phyloP scores from a whole-genome alignment of 1,140 invertebrate species.

The Rhagoletis pomonella region DNA sequence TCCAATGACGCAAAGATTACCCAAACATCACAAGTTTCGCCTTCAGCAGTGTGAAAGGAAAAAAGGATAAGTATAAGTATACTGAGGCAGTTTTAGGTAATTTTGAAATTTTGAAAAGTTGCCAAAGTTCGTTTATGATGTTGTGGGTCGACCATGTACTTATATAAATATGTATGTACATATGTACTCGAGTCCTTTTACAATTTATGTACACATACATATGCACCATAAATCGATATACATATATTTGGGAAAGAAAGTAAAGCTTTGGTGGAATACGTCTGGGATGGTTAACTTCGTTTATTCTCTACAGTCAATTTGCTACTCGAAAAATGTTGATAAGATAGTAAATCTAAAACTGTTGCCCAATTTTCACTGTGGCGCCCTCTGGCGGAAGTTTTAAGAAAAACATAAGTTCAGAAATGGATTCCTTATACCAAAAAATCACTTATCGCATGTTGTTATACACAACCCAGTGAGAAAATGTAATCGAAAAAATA shows the following conservation, averaged over 20 bases:
- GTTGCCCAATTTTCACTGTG: no score
- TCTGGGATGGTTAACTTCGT: background rate
- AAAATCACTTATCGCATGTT: no score
- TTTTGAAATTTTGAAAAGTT: slow-evolving; percentile 35
- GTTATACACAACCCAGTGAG: no score
- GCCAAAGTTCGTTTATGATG: background rate
- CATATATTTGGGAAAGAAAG: no score
- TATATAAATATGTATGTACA: background rate
- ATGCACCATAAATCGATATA: no score
- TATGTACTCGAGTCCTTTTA: no score
- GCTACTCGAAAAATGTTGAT: background rate
- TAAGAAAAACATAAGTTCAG: no score
- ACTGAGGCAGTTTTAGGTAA: slow-evolving; percentile 33
- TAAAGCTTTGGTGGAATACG: no score
- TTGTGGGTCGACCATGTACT: background rate
- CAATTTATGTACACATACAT: no score
- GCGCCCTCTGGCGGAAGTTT: no score
- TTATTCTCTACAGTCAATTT: background rate
- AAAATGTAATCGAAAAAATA: no score
- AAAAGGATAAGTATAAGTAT: background rate
- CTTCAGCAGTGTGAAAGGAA: background rate
- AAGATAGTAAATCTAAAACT: background rate
- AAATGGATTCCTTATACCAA: no score
- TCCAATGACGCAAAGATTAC: background rate
- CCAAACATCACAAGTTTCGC: background rate